Evolutionary conservation across 1,140 invertebrate species (phyloP), one percentile per base, ranked within the genome.

Genomic region (Centruroides sculpturatus): DNA sequence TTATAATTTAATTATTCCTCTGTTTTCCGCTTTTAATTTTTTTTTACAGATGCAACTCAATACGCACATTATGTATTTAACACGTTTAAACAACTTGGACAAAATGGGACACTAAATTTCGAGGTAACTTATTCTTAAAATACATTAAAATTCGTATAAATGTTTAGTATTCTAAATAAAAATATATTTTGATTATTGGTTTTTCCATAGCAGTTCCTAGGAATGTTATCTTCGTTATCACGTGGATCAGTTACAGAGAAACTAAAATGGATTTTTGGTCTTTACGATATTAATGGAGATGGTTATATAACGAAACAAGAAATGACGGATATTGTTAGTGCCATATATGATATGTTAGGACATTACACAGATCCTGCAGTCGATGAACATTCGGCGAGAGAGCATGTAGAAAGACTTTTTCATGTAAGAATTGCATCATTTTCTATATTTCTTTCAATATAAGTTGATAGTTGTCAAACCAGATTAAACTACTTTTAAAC

Each of bases 31-130:
- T 23, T 23, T 23, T 2, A 23, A 8, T 41, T n/a, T 35, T n/a
- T 23, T 3, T 8, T 72, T 82, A 63, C 82, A 96, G 92, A 96
- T 81, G 88, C 91, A 59, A 88, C 84, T 72, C 80, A 88, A 69
- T 98, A 97, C 77, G 92, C 93, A 71, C 92, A 96, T 78, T 92
- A 93, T 80, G 92, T 97, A 75, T 98, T 98, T 83, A 93, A 92
- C 79, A 92, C 92, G 63, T 94, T 97, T 73, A 92, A 96, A 91
- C 67, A 94, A 94, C 76, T 88, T 23, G 86, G 87, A 86, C 77
- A 93, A 9, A 12, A 89, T 74, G 90, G 91, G 51, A 86, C 89
- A 69, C 92, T 96, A 76, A 95, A 86, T 78, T 96, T 96, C 80
- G 87, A 92, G 83, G 92, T 95, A 80, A 87, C 80, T 82, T 65